Conservation (phyloP, 1,140 invertebrate species). For the Trachymyrmex septentrionalis region DNA sequence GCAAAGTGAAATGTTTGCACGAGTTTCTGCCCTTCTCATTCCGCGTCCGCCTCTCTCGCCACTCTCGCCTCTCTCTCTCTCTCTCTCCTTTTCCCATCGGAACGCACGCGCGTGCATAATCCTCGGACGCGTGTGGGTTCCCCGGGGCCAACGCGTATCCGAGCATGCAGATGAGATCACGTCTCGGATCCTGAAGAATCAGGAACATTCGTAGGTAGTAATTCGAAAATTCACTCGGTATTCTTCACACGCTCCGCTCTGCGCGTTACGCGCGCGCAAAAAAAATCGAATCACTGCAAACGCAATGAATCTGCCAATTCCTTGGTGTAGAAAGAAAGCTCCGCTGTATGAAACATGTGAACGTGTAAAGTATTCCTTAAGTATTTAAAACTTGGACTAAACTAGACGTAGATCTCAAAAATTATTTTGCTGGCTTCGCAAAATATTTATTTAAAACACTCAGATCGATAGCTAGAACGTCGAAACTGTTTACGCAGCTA, state of each 20-base stretch:
- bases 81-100: conserved; percentile 45
- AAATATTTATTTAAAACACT: too few relatives aligned
- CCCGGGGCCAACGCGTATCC: conserved; percentile 51
- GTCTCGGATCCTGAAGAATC: conserved; percentile 60
- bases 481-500: too few relatives aligned
- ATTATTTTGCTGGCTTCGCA: too few relatives aligned
- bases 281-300: neutral
- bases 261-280: conserved; percentile 16
- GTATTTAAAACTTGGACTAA: too few relatives aligned
- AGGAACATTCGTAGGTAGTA: conserved; percentile 60
- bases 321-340: neutral
- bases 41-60: neutral
- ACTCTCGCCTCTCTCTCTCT: conserved; percentile 16
- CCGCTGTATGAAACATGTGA: neutral
- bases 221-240: conserved; percentile 56
- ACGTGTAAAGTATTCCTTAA: too few relatives aligned
- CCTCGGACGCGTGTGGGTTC: conserved; percentile 54
- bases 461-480: too few relatives aligned
- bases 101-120: conserved; percentile 62
- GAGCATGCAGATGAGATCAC: conserved; percentile 63
- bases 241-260: conserved; percentile 21
- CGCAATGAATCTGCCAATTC: neutral
- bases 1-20: conserved; percentile 63
- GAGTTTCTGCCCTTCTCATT: conserved; percentile 50
- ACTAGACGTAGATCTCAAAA: too few relatives aligned